Conservation (phyloP, 2,888 invertebrate genomes). For the Molorchus minor region DNA sequence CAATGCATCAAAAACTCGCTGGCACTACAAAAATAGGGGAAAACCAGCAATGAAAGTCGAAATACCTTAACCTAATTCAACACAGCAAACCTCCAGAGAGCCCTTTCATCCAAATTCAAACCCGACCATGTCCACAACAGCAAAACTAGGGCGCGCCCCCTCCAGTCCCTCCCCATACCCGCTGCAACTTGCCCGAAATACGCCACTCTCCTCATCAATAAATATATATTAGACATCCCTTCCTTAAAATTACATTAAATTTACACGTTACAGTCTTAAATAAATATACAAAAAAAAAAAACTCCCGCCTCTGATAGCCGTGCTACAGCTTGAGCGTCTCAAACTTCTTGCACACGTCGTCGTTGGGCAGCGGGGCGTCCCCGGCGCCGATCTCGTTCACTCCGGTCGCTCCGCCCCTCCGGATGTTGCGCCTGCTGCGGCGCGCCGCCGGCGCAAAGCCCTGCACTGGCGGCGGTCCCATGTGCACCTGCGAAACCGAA, state of each 20-base stretch:
- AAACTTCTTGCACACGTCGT: conserved; percentile 56
- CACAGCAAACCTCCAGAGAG: no score
- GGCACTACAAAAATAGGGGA: no score
- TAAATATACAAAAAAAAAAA: conserved; percentile 39
- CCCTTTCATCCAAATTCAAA: no score
- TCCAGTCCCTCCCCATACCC: background rate
- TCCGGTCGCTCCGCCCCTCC: conserved; percentile 30
- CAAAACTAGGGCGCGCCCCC: background rate
- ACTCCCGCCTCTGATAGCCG: conserved; percentile 25
- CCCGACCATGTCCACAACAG: no score
- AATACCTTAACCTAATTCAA: no score
- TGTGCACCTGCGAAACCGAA: conserved; percentile 36
- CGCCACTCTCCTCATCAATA: conserved; percentile 32
- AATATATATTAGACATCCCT: conserved; percentile 40
- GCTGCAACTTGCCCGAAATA: conserved; percentile 7
- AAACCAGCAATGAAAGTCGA: no score
- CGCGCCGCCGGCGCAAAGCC: conserved; percentile 36
- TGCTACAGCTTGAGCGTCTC: conserved; percentile 55
- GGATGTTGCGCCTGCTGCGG: conserved; percentile 35
- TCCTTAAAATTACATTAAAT: conserved; percentile 41
- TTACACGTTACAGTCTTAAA: conserved; percentile 44
- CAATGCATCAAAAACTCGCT: no score
- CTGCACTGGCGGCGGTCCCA: conserved; percentile 38
- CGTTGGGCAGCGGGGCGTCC: conserved; percentile 28
- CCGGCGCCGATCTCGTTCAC: conserved; percentile 57